Evolutionary conservation across 2,113 vertebrate species (phyloP), one percentile per base, ranked within the genome.

Genomic region (Brachionichthys hirsutus): DNA sequence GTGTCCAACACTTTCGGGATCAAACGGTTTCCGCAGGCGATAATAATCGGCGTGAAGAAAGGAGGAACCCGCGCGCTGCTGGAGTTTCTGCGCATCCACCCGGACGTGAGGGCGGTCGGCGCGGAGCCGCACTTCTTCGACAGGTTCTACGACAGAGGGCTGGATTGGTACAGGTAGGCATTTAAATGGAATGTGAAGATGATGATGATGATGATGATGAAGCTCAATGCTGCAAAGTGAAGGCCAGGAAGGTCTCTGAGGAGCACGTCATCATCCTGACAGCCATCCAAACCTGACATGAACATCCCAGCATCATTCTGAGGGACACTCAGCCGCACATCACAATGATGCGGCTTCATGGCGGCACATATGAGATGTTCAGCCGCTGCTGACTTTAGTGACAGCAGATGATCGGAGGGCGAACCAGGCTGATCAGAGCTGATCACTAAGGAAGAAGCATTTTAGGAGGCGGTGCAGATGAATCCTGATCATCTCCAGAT

Each of bases 81-180:
- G 54, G 89, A 92, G 89, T 92, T 92, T 59, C 85, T 92, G 36
- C 90, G 92, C 73, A 87, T 91, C 75, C 92, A 91, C 61, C 92
- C 91, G n/a, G 93, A 92, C 66, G 92, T 92, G 55, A 83, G 92
- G 30, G 92, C 91, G 2, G 80, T 93, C 55, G 94, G 92, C 0
- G 81, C 92, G 0, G 91, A 92, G 51, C 89, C 90, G 17, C 90
- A 93, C 70, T 93, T 92, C 86, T 92, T 91, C 62, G 90, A 92
- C 73, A 74, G 91, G 38, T 90, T 90, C 48, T 92, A 91, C 41
- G 82, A 89, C 14, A 86, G 67, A 59, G 91, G 91, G 22, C 85
- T 91, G 45, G 87, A 90, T 62, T 92, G 91, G 91, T 92, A 92
- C 90, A 90, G 90, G 91, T 92, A 77, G 80, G 12, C 24, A 43